Base-by-base conservation (phyloP, 2,113 vertebrate species). In the Poecile atricapillus region DNA sequence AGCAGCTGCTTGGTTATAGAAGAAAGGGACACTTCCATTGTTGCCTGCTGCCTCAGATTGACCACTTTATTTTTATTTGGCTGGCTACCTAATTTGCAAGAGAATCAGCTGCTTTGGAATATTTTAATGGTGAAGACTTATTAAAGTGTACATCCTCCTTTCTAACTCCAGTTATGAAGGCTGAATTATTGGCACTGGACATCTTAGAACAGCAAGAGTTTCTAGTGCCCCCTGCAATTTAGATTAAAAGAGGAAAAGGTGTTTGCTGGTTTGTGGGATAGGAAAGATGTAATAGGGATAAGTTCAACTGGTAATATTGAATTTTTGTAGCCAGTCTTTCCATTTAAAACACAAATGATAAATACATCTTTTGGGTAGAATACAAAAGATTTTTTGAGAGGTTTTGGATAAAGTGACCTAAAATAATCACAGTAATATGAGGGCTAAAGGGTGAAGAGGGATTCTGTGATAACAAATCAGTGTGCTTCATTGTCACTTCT, bases 201-300 rank as follows among this genome's bases (percentile, higher is more conserved):
- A 43, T 59, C 43, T 67, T 63, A 67, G 63, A 84, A 79, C 63
- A 88, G 37, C 9, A 79, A 39, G 64, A 85, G 33, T 83, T 91
- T 23, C 52, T 83, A 89, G 86, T 89, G 77, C 47, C 83, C 89
- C 60, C 73, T 92, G 73, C 60, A 92, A 86, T 80, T 90, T 81
- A 71, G 60, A 49, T 74, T 88, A 69, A 86, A 83, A 63, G 53
- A 50, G 30, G 41, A 73, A 80, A 83, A 89, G 12, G 9, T 84
- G 56, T n/a, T 91, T 53, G 10, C 17, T 79, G 14, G 6, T 65
- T 82, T 68, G 15, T 52, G 33, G 52, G 11, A n/a, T 67, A 46
- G 58, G 25, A 62, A 88, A n/a, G 23, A 67, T 74, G 24, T 43
- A 67, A 22, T 59, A 27, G 14, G 13, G 5, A 33, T 58, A 59